These are phyloP conservation scores for Metridium senile DNA, from an alignment of 92 coral and sea anemone species.

Conservation along the genomic window DNA sequence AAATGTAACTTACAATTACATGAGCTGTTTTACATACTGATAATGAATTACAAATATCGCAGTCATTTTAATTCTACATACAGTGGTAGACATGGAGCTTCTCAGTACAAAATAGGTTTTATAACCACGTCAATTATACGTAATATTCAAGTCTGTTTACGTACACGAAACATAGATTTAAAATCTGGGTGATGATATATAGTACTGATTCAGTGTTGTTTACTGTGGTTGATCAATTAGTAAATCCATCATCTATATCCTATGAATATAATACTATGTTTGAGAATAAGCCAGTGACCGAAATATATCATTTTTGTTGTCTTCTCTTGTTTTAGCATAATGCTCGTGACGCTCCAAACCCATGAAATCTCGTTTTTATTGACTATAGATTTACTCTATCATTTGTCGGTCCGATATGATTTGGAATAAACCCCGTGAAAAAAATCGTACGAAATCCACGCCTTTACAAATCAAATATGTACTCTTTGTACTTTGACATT, in stretches of 20 bases:
- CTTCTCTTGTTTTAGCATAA: too few species aligned
- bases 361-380: not conserved
- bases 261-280: not conserved
- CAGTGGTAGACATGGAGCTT: too few species aligned
- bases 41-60: too few species aligned
- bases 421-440: not conserved
- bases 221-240: not conserved
- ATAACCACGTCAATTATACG: too few species aligned
- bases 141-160: too few species aligned
- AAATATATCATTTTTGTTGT: too few species aligned
- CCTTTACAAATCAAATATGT: not conserved
- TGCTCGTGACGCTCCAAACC: constrained; percentile 2
- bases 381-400: not conserved
- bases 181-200: too few species aligned
- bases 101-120: too few species aligned
- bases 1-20: not conserved
- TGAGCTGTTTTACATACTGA: too few species aligned
- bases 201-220: not conserved
- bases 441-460: not conserved
- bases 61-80: too few species aligned
- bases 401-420: not conserved
- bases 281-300: too few species aligned
- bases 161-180: too few species aligned
- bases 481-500: not conserved
- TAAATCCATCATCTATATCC: not conserved